phyloP scores from a whole-genome alignment of 2,888 invertebrate species.

The Orchestes rusci region DNA sequence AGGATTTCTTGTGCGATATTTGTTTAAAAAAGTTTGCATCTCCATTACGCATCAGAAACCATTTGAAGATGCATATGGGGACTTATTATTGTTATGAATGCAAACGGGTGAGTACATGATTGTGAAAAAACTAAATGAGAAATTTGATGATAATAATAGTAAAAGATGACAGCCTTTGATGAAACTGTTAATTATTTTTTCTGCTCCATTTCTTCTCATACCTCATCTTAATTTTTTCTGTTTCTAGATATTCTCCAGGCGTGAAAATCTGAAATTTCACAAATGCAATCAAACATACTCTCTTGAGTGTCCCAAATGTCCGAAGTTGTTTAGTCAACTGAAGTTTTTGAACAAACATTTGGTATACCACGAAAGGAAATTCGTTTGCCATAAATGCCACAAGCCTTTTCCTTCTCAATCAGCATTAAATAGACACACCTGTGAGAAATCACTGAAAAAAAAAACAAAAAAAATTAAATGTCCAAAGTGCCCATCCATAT shows the following conservation, averaged over 20 bases:
- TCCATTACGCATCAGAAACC: constrained; percentile 34
- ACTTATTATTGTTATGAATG: constrained; percentile 45
- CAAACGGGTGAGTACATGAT: constrained; percentile 37
- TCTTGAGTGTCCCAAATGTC: constrained; percentile 30
- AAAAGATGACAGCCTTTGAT: no score
- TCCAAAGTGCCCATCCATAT: constrained; percentile 33
- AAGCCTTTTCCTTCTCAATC: constrained; percentile 31
- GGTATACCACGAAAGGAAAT: constrained; percentile 34
- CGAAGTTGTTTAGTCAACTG: constrained; percentile 42
- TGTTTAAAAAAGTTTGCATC: constrained; percentile 37
- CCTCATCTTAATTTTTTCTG: constrained; percentile 12
- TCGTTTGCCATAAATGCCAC: constrained; percentile 32
- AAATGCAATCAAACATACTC: constrained; percentile 34
- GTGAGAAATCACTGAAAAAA: constrained; percentile 26
- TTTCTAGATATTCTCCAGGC: constrained; percentile 43
- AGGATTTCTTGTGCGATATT: constrained; percentile 37
- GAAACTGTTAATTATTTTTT: no score
- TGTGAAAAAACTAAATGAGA: no score
- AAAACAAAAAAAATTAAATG: constrained; percentile 32
- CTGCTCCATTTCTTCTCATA: no score
- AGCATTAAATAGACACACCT: constrained; percentile 33
- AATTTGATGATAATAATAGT: no score
- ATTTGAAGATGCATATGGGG: constrained; percentile 48
- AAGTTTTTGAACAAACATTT: constrained; percentile 46
- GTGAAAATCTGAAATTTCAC: constrained; percentile 42